Percentiles rank a stretch among this genome's conserved stretches.
These are phyloP conservation scores for Rhogogaster chlorosoma DNA, from an alignment of 2,888 invertebrate genomes.

Conservation along the genomic window DNA sequence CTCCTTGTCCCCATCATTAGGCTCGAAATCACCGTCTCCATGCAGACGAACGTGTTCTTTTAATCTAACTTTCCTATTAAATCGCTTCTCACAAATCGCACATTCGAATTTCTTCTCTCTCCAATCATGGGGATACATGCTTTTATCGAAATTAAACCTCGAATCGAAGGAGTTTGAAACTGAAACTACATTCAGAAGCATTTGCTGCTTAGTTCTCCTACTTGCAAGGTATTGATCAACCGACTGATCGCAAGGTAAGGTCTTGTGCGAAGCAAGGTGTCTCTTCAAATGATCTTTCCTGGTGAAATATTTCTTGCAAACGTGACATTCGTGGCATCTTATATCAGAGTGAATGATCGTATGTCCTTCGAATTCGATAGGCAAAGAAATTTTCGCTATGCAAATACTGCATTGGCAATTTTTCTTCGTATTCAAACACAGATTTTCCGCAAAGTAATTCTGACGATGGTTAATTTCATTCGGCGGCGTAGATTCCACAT, in stretches of 20 bases:
- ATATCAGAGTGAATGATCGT: not conserved
- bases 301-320: slow-evolving; percentile 25
- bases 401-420: slow-evolving; percentile 1
- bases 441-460: not conserved
- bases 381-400: not conserved
- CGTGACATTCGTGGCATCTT: slow-evolving; percentile 28
- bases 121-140: not conserved
- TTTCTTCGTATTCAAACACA: slow-evolving; percentile 2
- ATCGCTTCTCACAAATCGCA: slow-evolving; percentile 35
- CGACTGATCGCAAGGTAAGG: not conserved
- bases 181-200: not conserved
- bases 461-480: not conserved
- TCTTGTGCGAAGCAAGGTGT: slow-evolving; percentile 23
- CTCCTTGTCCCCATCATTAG: not conserved
- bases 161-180: not conserved
- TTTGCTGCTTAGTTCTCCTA: not conserved
- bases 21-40: not conserved
- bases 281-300: slow-evolving; percentile 30
- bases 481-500: slow-evolving; percentile 1
- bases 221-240: not conserved
- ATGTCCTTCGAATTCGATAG: not conserved
- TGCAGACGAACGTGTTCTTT: slow-evolving; percentile 37
- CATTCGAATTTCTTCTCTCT: slow-evolving; percentile 27
- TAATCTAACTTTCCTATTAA: slow-evolving; percentile 36
- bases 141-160: not conserved